Percentiles rank a stretch among this genome's conserved stretches.
Evolutionary conservation across 2,113 vertebrate genomes (phyloP).

Genomic region (Mus spicilegus): DNA sequence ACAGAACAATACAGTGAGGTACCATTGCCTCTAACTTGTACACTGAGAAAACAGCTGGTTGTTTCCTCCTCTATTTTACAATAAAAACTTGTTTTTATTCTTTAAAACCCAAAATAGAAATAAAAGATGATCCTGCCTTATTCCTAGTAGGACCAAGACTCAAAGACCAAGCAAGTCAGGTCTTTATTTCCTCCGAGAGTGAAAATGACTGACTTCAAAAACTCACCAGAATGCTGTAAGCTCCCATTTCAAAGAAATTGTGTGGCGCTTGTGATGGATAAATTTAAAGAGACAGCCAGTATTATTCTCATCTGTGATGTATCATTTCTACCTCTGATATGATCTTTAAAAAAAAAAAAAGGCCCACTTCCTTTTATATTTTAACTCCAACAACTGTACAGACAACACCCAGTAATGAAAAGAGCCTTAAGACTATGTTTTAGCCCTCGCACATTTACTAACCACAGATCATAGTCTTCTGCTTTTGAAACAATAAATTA

Average conservation of each 20-base stretch:
- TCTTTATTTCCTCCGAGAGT: slow-evolving; percentile 73
- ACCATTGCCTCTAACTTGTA: slow-evolving; percentile 38
- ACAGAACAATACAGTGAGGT: neutral
- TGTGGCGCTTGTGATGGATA: slow-evolving; percentile 73
- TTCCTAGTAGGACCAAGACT: slow-evolving; percentile 55
- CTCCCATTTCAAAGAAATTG: slow-evolving; percentile 76
- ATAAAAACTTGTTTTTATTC: slow-evolving; percentile 54
- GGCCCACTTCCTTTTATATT: slow-evolving; percentile 69
- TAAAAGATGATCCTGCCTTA: slow-evolving; percentile 67
- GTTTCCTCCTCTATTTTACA: slow-evolving; percentile 47
- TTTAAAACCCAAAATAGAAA: slow-evolving; percentile 69
- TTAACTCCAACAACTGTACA: slow-evolving; percentile 61
- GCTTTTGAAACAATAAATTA: slow-evolving; percentile 76
- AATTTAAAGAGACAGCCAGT: slow-evolving; percentile 80
- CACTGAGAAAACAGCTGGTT: neutral
- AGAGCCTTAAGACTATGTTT: slow-evolving; percentile 61
- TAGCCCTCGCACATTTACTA: slow-evolving; percentile 67
- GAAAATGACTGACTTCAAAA: slow-evolving; percentile 70
- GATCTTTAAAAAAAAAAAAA: slow-evolving; percentile 70
- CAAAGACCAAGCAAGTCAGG: slow-evolving; percentile 66
- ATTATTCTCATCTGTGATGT: slow-evolving; percentile 80
- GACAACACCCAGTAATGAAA: slow-evolving; percentile 66
- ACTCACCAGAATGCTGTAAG: slow-evolving; percentile 59
- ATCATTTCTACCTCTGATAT: slow-evolving; percentile 79
- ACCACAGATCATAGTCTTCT: slow-evolving; percentile 71